These are phyloP conservation scores for Propsilocerus akamusi DNA, from an alignment of 1,140 invertebrate genomes.

Conservation along the genomic window DNA sequence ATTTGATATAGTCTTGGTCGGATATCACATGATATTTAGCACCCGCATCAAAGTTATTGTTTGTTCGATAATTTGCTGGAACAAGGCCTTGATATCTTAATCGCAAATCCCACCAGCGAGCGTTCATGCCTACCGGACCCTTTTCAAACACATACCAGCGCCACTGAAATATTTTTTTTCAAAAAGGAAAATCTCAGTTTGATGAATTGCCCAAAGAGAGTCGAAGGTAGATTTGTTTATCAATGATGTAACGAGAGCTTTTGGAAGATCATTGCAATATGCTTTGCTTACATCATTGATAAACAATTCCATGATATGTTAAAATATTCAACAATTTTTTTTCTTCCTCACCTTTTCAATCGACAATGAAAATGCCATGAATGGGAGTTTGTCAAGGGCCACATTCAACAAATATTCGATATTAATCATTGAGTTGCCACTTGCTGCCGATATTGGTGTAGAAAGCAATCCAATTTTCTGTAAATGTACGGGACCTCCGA, in stretches of 20 bases:
- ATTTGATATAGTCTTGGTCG: constrained; percentile 56
- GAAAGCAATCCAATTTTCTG: constrained; percentile 40
- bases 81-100: constrained; percentile 47
- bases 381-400: constrained; percentile 66
- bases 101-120: constrained; percentile 61
- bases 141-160: constrained; percentile 59
- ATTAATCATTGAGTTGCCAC: constrained; percentile 7
- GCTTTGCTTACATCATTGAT: too few relatives aligned
- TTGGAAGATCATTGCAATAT: too few relatives aligned
- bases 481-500: constrained; percentile 53
- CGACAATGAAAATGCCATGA: constrained; percentile 57
- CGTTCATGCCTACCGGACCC: constrained; percentile 51
- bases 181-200: too few relatives aligned
- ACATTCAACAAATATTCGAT: constrained; percentile 38
- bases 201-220: too few relatives aligned
- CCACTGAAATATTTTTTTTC: too few relatives aligned
- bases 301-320: too few relatives aligned
- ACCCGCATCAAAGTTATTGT: constrained; percentile 61
- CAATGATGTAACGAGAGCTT: too few relatives aligned
- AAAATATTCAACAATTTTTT: too few relatives aligned
- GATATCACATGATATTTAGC: constrained; percentile 67
- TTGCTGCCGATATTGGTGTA: not conserved
- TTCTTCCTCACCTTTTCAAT: constrained; percentile 41
- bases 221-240: too few relatives aligned
- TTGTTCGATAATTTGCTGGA: constrained; percentile 44